Percentiles rank a stretch among this genome's conserved stretches.
phyloP scores from a whole-genome alignment of 2,888 invertebrate genomes.

The Labia minor region DNA sequence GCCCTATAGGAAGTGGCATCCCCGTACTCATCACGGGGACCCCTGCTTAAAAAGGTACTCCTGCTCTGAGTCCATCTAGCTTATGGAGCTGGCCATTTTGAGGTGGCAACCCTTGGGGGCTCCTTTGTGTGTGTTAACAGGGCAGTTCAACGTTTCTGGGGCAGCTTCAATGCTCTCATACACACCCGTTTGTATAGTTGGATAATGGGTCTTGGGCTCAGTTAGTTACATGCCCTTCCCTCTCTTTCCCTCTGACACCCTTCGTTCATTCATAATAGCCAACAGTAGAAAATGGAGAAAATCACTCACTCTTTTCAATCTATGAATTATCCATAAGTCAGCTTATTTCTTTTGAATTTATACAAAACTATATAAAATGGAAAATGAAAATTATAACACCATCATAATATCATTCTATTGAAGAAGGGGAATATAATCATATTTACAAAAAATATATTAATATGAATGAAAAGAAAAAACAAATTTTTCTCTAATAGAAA shows the following conservation, averaged over 20 bases:
- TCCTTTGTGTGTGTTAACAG: background rate
- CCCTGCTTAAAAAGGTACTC: conserved; percentile 6
- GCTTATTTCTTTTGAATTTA: no score
- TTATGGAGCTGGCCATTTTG: conserved; percentile 13
- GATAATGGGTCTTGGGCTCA: background rate
- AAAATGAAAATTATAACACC: no score
- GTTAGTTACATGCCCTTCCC: background rate
- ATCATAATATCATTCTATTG: no score
- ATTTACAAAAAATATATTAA: no score
- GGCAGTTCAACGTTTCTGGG: background rate
- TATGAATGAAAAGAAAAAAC: no score
- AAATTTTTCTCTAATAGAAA: no score
- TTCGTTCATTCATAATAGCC: background rate
- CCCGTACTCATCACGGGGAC: background rate
- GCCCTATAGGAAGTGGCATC: background rate
- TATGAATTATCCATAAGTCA: no score
- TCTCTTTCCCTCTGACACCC: background rate
- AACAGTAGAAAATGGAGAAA: no score
- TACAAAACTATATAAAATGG: no score
- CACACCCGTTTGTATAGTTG: conserved; percentile 5
- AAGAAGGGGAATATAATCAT: no score
- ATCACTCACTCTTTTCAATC: no score
- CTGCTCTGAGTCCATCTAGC: background rate
- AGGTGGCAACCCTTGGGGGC: background rate
- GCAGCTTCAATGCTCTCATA: background rate